Evolutionary conservation across 2,888 invertebrate species (phyloP).

Genomic region (Lasioglossum pauxillum): DNA sequence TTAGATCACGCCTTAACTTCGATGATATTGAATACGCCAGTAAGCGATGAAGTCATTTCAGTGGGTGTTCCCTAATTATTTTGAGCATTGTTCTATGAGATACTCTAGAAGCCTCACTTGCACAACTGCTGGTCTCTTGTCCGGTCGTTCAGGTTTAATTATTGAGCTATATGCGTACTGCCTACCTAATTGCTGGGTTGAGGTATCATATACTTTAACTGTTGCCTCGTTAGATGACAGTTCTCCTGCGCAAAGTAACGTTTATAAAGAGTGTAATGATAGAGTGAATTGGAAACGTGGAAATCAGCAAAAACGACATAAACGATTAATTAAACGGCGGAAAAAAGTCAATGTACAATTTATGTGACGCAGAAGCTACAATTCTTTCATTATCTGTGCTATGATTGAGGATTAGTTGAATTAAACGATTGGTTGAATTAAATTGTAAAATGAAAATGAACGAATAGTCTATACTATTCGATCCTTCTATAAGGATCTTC

Average conservation of each 20-base stretch:
- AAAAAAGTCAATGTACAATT: neutral
- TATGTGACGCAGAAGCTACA: neutral
- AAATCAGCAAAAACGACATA: neutral
- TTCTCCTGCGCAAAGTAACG: neutral
- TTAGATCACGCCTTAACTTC: neutral
- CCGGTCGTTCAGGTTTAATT: neutral
- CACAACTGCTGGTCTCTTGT: neutral
- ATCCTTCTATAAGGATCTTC: neutral
- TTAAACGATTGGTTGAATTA: neutral
- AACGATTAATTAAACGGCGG: neutral
- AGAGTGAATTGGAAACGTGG: neutral
- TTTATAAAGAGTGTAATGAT: neutral
- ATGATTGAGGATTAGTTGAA: neutral
- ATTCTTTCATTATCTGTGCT: neutral
- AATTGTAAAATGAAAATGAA: neutral
- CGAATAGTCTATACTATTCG: too few relatives aligned
- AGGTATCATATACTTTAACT: neutral
- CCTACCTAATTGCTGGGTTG: neutral
- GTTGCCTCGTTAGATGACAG: neutral
- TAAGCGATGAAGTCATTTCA: slow-evolving; percentile 29
- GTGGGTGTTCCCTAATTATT: slow-evolving; percentile 11
- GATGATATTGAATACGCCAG: neutral
- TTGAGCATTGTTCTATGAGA: slow-evolving; percentile 14
- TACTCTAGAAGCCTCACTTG: neutral
- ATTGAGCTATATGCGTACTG: neutral